Evolutionary conservation across 2,113 vertebrate genomes (phyloP).

Genomic region (Cepphus grylle): DNA sequence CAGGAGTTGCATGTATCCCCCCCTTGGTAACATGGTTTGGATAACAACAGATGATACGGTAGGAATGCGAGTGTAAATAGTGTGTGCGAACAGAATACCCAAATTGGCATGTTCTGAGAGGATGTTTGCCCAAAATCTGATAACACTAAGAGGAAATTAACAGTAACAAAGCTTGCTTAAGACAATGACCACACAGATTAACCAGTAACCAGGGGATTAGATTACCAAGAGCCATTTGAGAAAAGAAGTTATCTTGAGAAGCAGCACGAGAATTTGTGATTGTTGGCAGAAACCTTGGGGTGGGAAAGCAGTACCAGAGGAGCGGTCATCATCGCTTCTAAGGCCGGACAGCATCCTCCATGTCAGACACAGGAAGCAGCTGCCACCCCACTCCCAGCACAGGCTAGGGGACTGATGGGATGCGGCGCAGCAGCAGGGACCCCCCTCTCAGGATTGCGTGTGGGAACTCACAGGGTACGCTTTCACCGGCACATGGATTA

Average conservation of each 20-base stretch:
- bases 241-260: background rate
- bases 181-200: background rate
- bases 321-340: background rate
- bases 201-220: background rate
- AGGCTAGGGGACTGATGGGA: too few species aligned
- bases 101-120: background rate
- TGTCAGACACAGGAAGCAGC: fast-evolving
- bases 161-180: background rate
- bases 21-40: background rate
- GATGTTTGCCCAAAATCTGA: background rate
- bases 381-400: background rate
- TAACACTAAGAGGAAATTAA: background rate
- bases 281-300: background rate
- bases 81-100: background rate
- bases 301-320: background rate
- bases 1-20: background rate
- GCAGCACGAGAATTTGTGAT: background rate
- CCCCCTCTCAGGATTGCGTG: fast-evolving
- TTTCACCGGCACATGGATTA: fast-evolving
- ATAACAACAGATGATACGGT: background rate
- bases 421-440: fast-evolving
- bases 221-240: background rate
- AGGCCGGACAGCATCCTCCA: background rate
- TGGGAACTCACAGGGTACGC: fast-evolving
- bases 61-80: background rate